phyloP scores from a whole-genome alignment of 2,113 vertebrate genomes.

The Marcusenius ussheri region DNA sequence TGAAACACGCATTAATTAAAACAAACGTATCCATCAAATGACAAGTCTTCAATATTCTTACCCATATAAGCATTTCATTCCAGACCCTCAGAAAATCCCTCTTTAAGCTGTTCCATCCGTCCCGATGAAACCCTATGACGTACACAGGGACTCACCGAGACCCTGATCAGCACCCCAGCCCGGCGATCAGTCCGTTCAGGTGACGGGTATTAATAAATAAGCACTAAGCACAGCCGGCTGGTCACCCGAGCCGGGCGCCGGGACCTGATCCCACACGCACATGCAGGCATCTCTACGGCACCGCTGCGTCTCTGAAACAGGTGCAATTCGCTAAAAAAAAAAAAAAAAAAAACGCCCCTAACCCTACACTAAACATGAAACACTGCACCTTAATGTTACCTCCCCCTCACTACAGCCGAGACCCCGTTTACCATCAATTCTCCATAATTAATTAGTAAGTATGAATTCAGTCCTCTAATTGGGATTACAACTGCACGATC shows the following conservation, averaged over 20 bases:
- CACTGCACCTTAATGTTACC: not conserved
- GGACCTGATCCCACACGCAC: conserved; percentile 45
- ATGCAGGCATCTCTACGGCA: not conserved
- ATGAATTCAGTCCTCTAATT: not conserved
- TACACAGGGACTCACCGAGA: not conserved
- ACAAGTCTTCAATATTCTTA: not conserved
- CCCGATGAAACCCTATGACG: not conserved
- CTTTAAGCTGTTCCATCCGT: not conserved
- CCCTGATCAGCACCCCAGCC: not conserved
- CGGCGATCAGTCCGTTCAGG: conserved; percentile 45
- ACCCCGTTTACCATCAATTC: not conserved
- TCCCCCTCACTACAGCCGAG: not conserved
- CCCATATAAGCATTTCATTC: not conserved
- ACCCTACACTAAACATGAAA: not conserved
- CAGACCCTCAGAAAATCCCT: not conserved
- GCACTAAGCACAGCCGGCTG: conserved; percentile 16
- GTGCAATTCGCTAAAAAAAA: not conserved
- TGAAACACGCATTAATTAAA: not conserved
- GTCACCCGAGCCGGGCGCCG: conserved; percentile 47
- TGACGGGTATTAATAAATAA: conserved; percentile 63
- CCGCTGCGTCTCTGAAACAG: not conserved
- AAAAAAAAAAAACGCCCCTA: not conserved
- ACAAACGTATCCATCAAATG: not conserved
- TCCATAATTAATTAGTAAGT: not conserved
- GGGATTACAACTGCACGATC: not conserved